Evolutionary conservation across 2,888 invertebrate species (phyloP).

Genomic region (Tenthredo mesomela): DNA sequence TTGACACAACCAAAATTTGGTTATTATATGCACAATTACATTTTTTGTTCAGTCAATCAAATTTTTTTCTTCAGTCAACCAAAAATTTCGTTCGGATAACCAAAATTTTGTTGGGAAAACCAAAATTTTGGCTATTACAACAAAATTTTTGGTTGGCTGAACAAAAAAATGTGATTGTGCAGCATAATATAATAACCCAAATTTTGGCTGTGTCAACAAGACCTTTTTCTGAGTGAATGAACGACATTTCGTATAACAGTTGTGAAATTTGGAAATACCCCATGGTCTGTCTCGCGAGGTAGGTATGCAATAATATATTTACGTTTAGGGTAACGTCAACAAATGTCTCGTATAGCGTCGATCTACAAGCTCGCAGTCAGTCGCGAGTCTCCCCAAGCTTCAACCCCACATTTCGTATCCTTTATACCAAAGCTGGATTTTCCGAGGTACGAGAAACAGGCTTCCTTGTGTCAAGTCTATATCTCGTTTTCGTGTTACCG

Average conservation of each 20-base stretch:
- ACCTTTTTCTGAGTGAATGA: not conserved
- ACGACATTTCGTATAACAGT: not conserved
- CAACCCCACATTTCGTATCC: not conserved
- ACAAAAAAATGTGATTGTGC: no score
- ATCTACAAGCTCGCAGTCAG: not conserved
- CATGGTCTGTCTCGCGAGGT: conserved; percentile 11
- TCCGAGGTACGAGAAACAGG: conserved; percentile 32
- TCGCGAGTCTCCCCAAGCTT: not conserved
- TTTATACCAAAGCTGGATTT: conserved; percentile 1
- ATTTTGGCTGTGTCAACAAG: no score
- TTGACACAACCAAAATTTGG: no score
- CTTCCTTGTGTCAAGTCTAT: conserved; percentile 20
- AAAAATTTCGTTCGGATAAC: no score
- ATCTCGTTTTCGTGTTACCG: conserved; percentile 6
- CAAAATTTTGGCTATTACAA: no score
- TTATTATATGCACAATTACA: no score
- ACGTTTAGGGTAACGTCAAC: conserved; percentile 17
- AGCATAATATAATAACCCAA: no score
- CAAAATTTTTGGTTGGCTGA: no score
- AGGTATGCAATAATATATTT: conserved; percentile 19
- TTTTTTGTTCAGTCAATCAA: no score
- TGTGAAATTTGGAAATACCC: not conserved
- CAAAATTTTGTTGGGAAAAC: no score
- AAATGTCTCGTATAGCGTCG: not conserved
- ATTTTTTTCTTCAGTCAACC: no score